Conservation (phyloP, 2,113 vertebrate genomes). For the Notothenia rossii region DNA sequence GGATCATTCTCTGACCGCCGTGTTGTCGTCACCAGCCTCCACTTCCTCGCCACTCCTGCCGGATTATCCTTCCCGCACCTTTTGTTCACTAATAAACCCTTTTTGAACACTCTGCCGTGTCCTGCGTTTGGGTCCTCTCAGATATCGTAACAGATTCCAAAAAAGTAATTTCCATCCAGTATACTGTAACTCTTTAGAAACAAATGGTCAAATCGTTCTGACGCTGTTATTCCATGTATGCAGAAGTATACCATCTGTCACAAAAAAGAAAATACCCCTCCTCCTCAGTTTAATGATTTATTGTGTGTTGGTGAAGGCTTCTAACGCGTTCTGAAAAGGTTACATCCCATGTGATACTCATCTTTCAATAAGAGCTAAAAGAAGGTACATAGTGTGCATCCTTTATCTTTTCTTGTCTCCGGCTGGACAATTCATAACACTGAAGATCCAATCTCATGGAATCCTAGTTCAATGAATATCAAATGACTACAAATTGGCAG, state of each 20-base stretch:
- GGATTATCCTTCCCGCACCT: too few relatives aligned
- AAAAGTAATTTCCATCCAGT: not conserved
- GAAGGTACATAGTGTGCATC: not conserved
- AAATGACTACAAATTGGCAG: slow-evolving; percentile 15
- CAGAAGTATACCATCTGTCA: not conserved
- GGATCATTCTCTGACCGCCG: too few relatives aligned
- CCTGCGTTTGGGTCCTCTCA: too few relatives aligned
- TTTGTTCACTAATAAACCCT: too few relatives aligned
- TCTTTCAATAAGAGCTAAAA: not conserved
- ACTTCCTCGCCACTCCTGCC: too few relatives aligned
- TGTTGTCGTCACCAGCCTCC: too few relatives aligned
- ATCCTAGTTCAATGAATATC: slow-evolving; percentile 40
- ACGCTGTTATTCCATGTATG: not conserved
- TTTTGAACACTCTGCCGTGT: too few relatives aligned
- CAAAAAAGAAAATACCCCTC: not conserved
- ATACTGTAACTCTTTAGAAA: not conserved
- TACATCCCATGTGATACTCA: not conserved
- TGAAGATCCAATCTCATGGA: slow-evolving; percentile 28
- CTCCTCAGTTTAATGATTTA: not conserved
- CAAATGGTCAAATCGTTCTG: not conserved
- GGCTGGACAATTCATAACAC: slow-evolving; percentile 7
- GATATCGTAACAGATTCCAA: too few relatives aligned
- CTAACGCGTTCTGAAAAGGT: slow-evolving; percentile 4
- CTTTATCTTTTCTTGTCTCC: not conserved
- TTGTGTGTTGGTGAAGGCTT: not conserved